Evolutionary conservation across 2,888 invertebrate genomes (phyloP).

Genomic region (Drosophila diplacantha): DNA sequence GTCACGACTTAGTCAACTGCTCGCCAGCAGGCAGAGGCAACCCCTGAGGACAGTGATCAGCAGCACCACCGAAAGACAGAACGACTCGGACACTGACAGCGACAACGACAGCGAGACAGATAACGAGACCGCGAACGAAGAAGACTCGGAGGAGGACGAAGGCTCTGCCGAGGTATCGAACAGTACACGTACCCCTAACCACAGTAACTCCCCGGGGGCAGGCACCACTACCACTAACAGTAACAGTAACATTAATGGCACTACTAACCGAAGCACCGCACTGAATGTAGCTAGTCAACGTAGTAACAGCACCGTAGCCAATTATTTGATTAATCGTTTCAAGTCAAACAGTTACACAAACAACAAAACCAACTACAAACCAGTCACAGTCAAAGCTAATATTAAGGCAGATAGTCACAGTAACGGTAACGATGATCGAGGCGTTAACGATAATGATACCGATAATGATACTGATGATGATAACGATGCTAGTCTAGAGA

Average conservation of each 20-base stretch:
- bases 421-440: slow-evolving; percentile 16
- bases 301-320: slow-evolving; percentile 75
- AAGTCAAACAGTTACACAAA: slow-evolving; percentile 48
- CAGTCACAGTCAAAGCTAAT: slow-evolving; percentile 49
- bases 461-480: slow-evolving; percentile 17
- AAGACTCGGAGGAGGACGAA: slow-evolving; percentile 27
- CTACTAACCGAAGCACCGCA: slow-evolving; percentile 45
- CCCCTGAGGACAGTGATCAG: slow-evolving; percentile 1
- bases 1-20: slow-evolving; percentile 49
- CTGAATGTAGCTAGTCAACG: slow-evolving; percentile 55
- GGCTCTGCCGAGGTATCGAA: slow-evolving; percentile 39
- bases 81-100: slow-evolving; percentile 24
- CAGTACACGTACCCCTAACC: slow-evolving; percentile 21
- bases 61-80: slow-evolving; percentile 15
- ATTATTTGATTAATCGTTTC: slow-evolving; percentile 68
- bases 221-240: slow-evolving; percentile 31
- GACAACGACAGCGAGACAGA: slow-evolving; percentile 7
- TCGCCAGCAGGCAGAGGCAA: slow-evolving; percentile 48
- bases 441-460: slow-evolving; percentile 36
- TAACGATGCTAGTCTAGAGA: slow-evolving; percentile 43
- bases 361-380: slow-evolving; percentile 18
- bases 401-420: slow-evolving; percentile 26
- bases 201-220: slow-evolving; percentile 6
- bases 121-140: slow-evolving; percentile 8
- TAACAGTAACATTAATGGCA: slow-evolving; percentile 19